phyloP scores from a whole-genome alignment of 2,888 invertebrate species.

The Sisyra terminalis region DNA sequence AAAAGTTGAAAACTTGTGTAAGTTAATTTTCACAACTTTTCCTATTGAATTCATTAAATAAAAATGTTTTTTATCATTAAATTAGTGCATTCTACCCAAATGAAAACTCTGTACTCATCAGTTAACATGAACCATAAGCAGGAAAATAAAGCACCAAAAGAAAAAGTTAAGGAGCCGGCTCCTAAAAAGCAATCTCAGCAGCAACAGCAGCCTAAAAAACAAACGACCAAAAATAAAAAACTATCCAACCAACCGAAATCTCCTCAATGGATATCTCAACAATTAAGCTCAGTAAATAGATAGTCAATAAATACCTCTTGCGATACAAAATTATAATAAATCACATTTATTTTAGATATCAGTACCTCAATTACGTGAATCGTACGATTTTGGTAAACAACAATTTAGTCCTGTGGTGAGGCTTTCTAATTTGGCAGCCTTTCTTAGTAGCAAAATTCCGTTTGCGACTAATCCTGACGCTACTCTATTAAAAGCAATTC shows the following conservation, averaged over 20 bases:
- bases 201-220: conserved; percentile 19
- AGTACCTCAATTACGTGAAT: neutral
- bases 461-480: conserved; percentile 35
- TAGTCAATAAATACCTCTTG: too few species aligned
- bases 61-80: conserved; percentile 10
- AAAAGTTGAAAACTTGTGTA: conserved; percentile 61
- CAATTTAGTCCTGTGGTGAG: conserved; percentile 35
- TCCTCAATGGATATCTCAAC: conserved; percentile 47
- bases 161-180: conserved; percentile 26
- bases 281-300: conserved; percentile 40
- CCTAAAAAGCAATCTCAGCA: conserved; percentile 4
- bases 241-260: conserved; percentile 35
- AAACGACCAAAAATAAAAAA: conserved; percentile 23
- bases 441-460: conserved; percentile 41
- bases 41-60: neutral
- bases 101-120: conserved; percentile 45
- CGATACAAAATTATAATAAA: too few species aligned
- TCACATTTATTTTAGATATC: neutral
- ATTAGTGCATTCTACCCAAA: conserved; percentile 51
- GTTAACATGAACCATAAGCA: conserved; percentile 37
- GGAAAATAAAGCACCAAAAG: conserved; percentile 36
- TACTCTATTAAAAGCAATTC: conserved; percentile 36
- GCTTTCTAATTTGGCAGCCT: conserved; percentile 51
- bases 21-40: conserved; percentile 23
- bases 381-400: neutral